A percentile compares a stretch with the other conserved stretches of the same genome.
phyloP scores from a whole-genome alignment of 2,113 vertebrate species.

The Neogobius melanostomus region DNA sequence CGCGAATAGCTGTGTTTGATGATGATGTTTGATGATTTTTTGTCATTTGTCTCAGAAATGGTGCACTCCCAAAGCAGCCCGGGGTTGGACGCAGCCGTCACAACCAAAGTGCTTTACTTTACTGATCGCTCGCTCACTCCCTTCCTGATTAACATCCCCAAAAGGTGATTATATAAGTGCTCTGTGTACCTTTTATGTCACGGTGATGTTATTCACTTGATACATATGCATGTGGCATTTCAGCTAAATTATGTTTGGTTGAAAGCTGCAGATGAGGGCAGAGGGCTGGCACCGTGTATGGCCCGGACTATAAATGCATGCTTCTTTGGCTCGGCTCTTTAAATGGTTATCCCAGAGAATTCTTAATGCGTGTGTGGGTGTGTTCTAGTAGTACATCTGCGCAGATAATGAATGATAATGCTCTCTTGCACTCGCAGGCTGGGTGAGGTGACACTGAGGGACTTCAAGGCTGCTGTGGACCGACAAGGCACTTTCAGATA shows the following conservation, averaged over 20 bases:
- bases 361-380: constrained; percentile 20
- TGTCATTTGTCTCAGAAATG: constrained; percentile 78
- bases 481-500: constrained; percentile 92
- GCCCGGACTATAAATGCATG: constrained; percentile 4
- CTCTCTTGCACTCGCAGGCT: constrained; percentile 76
- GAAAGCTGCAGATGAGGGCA: background rate
- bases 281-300: background rate
- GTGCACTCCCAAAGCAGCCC: constrained; percentile 93
- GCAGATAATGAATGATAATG: constrained; percentile 27
- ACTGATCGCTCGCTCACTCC: constrained; percentile 96
- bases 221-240: background rate
- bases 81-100: constrained; percentile 79
- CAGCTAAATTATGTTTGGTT: constrained; percentile 22
- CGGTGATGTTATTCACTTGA: constrained; percentile 12
- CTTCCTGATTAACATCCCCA: constrained; percentile 96
- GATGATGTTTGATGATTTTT: constrained; percentile 33
- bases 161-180: constrained; percentile 80
- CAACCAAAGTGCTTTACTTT: constrained; percentile 97
- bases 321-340: constrained; percentile 3
- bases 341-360: constrained; percentile 20
- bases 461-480: constrained; percentile 93
- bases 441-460: constrained; percentile 91
- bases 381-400: background rate
- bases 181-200: constrained; percentile 6
- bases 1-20: constrained; percentile 31